Conservation (phyloP, 2,797 vertebrate species). For the Chaenodraco wilsoni region DNA sequence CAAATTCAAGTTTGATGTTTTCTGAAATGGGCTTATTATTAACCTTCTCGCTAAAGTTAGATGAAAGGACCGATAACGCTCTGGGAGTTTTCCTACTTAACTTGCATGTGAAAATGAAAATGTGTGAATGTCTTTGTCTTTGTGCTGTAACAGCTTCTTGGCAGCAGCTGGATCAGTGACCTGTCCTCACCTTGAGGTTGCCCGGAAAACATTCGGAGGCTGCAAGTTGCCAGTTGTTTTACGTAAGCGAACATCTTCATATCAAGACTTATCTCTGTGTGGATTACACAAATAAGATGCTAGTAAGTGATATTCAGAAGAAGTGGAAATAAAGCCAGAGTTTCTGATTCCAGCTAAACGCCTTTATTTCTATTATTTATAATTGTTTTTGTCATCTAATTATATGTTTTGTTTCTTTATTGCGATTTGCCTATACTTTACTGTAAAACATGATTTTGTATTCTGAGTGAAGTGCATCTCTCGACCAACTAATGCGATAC, state of each 20-base stretch:
- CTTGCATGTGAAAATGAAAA: background rate
- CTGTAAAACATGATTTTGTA: no score
- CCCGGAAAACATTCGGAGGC: background rate
- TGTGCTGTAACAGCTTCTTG: background rate
- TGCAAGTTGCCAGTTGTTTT: background rate
- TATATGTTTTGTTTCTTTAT: no score
- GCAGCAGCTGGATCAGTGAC: background rate
- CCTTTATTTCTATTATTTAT: background rate
- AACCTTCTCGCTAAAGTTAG: background rate
- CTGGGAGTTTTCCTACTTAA: background rate
- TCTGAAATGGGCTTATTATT: background rate
- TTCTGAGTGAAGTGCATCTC: no score
- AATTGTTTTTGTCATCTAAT: no score
- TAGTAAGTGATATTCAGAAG: background rate
- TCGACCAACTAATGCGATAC: no score
- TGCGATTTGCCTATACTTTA: no score
- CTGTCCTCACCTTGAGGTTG: background rate
- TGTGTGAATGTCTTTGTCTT: background rate
- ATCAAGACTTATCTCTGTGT: background rate
- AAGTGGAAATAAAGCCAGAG: background rate
- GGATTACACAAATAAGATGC: background rate
- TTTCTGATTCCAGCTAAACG: background rate
- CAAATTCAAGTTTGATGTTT: constrained; percentile 5
- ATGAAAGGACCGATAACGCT: background rate
- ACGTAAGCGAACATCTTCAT: background rate